Evolutionary conservation across 2,888 invertebrate genomes (phyloP).

Genomic region (Megaustenia siamemsis): DNA sequence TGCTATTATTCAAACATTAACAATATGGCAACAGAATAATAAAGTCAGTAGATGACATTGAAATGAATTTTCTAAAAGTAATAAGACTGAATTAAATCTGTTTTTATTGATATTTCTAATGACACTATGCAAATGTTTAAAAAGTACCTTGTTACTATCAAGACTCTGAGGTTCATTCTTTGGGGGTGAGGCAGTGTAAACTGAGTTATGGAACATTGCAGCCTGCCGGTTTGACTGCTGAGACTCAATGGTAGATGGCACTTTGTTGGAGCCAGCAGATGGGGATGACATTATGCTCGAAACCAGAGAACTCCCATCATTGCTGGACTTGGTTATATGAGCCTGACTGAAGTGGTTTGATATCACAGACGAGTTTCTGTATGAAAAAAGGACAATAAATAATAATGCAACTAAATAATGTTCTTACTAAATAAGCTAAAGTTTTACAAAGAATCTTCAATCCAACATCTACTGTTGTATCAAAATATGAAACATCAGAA

Average conservation of each 20-base stretch:
- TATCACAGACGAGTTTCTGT: slow-evolving; percentile 63
- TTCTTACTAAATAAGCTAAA: not conserved
- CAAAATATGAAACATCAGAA: too few species aligned
- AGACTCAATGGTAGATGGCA: slow-evolving; percentile 56
- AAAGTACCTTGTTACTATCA: slow-evolving; percentile 60
- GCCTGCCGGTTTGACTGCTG: slow-evolving; percentile 65
- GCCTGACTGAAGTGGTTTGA: slow-evolving; percentile 62
- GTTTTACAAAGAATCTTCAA: not conserved
- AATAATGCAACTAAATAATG: not conserved
- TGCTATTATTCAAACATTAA: too few species aligned
- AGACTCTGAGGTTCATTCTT: slow-evolving; percentile 66
- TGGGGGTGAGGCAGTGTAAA: slow-evolving; percentile 74
- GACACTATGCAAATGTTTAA: not conserved
- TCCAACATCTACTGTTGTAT: too few species aligned
- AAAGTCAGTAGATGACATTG: too few species aligned
- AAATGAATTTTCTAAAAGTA: too few species aligned
- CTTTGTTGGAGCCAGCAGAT: slow-evolving; percentile 56
- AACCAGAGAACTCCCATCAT: slow-evolving; percentile 65
- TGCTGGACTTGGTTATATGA: slow-evolving; percentile 59
- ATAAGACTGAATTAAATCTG: too few species aligned
- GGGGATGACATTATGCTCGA: slow-evolving; percentile 67
- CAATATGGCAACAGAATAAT: too few species aligned
- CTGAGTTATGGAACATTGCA: slow-evolving; percentile 67
- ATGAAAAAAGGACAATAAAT: not conserved
- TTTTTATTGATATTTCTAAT: too few species aligned